Evolutionary conservation across 2,797 vertebrate genomes (phyloP).

Genomic region (Diplodus puntazzo): DNA sequence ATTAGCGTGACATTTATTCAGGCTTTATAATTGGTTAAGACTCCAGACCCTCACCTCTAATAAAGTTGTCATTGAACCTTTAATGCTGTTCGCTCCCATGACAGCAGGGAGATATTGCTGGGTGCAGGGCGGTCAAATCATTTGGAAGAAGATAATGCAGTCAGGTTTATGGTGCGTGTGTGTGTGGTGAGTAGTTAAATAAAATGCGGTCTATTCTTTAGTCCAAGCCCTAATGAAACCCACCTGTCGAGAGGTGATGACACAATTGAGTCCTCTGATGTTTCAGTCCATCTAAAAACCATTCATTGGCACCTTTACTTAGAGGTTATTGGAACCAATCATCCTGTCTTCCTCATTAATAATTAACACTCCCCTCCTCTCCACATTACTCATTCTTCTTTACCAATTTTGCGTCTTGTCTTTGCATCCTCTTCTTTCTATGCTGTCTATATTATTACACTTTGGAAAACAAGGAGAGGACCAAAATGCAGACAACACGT

Average conservation of each 20-base stretch:
- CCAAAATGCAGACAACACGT: no score
- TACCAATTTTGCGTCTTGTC: neutral
- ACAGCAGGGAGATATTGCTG: constrained; percentile 47
- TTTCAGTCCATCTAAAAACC: neutral
- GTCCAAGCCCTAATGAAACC: constrained; percentile 1
- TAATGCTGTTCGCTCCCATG: constrained; percentile 59
- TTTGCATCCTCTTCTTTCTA: no score
- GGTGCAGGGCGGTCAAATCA: constrained; percentile 32
- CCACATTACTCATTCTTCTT: neutral
- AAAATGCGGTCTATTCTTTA: neutral
- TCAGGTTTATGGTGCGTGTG: constrained; percentile 31
- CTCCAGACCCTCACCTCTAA: constrained; percentile 68
- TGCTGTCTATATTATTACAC: neutral
- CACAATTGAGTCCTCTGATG: neutral
- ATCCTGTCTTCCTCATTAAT: neutral
- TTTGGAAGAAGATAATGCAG: constrained; percentile 36
- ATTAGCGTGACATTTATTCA: constrained; percentile 78
- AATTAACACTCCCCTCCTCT: neutral
- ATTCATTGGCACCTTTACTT: constrained; percentile 5
- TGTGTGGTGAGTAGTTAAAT: constrained; percentile 6
- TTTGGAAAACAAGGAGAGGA: no score
- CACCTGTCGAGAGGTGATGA: constrained; percentile 7
- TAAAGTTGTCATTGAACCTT: constrained; percentile 77
- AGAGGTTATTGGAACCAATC: constrained; percentile 17
- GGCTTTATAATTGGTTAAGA: constrained; percentile 74